These are phyloP conservation scores for Lobophora halterata DNA, from an alignment of 2,888 invertebrate species.

Conservation along the genomic window DNA sequence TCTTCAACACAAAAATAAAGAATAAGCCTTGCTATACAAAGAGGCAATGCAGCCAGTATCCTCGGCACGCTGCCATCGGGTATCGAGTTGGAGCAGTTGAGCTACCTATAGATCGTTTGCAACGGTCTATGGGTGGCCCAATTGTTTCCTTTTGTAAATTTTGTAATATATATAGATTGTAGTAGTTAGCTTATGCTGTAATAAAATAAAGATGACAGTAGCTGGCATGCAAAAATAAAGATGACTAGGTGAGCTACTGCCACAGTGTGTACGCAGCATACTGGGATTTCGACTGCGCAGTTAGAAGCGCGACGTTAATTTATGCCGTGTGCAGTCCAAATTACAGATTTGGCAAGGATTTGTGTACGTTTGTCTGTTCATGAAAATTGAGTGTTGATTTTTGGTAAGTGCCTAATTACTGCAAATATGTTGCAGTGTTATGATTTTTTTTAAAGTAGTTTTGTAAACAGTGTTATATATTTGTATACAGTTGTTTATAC, in stretches of 20 bases:
- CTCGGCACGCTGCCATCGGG: too few species aligned
- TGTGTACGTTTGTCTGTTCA: conserved; percentile 17
- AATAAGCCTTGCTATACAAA: too few species aligned
- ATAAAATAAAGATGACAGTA: too few species aligned
- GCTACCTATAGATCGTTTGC: too few species aligned
- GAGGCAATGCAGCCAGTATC: too few species aligned
- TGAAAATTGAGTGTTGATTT: conserved; percentile 19
- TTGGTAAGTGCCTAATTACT: not conserved
- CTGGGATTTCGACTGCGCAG: conserved; percentile 18
- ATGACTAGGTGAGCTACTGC: conserved; percentile 6
- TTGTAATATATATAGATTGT: too few species aligned
- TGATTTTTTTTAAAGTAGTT: not conserved
- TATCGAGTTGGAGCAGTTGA: too few species aligned
- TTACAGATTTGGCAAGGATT: conserved; percentile 33
- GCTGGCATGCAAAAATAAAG: conserved; percentile 1
- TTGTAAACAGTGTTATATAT: not conserved
- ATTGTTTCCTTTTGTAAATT: too few species aligned
- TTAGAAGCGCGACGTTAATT: conserved; percentile 30
- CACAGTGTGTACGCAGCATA: conserved; percentile 8
- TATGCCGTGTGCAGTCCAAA: conserved; percentile 30
- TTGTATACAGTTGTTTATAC: too few species aligned
- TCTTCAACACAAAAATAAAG: too few species aligned
- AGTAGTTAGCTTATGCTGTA: too few species aligned
- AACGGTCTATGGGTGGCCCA: too few species aligned
- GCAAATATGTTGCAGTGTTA: not conserved